Percentiles rank a stretch among this genome's conserved stretches.
phyloP scores from a whole-genome alignment of 92 coral and sea anemone genomes.

The Phenganax stokvisi region DNA sequence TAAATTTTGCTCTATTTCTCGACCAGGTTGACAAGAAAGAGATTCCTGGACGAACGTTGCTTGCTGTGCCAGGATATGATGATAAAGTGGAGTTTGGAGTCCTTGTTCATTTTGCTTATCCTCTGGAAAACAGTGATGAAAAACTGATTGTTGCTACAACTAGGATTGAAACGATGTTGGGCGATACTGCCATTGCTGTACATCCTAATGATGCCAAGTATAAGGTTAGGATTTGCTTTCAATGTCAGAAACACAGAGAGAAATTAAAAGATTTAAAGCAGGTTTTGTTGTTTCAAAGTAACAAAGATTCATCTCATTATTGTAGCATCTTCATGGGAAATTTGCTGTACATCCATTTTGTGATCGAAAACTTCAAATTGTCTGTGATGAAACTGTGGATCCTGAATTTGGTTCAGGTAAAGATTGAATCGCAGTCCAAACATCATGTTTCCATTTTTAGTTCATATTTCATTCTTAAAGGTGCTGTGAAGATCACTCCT shows the following conservation, averaged over 20 bases:
- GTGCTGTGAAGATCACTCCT: constrained; percentile 99
- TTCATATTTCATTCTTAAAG: constrained; percentile 37
- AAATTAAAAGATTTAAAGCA: too few species aligned
- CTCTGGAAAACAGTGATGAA: constrained; percentile 83
- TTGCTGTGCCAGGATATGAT: constrained; percentile 91
- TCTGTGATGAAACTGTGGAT: constrained; percentile 92
- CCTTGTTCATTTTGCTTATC: constrained; percentile 92
- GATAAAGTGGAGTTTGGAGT: constrained; percentile 96
- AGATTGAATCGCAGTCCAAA: not conserved
- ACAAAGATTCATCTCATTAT: not conserved
- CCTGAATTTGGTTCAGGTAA: constrained; percentile 98
- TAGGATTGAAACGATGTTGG: constrained; percentile 96
- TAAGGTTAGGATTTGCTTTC: constrained; percentile 49
- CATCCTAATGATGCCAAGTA: constrained; percentile 91
- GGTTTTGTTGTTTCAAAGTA: not conserved
- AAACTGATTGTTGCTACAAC: constrained; percentile 93
- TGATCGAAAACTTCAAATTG: constrained; percentile 77
- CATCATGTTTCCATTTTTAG: not conserved
- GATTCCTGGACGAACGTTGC: constrained; percentile 82
- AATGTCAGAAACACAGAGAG: not conserved
- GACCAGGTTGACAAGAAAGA: constrained; percentile 94
- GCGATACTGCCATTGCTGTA: constrained; percentile 95
- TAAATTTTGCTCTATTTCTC: not conserved
- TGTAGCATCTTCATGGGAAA: constrained; percentile 93
- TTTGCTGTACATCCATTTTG: constrained; percentile 95